Evolutionary conservation across 2,888 invertebrate species (phyloP), one percentile per base, ranked within the genome.

Genomic region (Drosophila macrospina): DNA sequence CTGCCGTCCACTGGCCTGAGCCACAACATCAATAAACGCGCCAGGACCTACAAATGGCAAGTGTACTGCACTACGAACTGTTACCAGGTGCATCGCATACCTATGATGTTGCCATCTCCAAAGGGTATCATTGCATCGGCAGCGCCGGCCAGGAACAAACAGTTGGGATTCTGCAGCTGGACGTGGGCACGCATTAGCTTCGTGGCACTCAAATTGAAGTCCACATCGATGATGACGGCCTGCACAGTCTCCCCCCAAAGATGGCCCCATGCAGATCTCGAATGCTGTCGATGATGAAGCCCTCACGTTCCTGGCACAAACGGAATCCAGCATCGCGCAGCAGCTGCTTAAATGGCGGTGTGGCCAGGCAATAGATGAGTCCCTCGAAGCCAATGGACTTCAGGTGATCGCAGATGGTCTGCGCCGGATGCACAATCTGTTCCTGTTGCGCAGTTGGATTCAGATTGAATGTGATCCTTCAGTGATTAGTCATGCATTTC

Each of bases 171-270:
- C 74, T 91, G 86, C 5, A 94, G 88, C 75, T 92, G 93, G 0
- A 90, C 74, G 39, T 92, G 88, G 1, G 93, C 93, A 44, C 92
- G 91, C 79, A 93, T 92, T 20, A 94, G 59, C 76, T 93, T 93
- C 5, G 91, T 74, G 56, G 92, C 93, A 16, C 91, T 92, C 51
- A 93, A 74, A 74, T 93, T 92, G 0, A 93, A 79, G 64, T 93
- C 93, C 30, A 93, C 91, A 78, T 94, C 94, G 2, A 93, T 80
- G 5, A 94, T 78, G 1, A 94, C 93, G 0, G 93, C 94, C 59
- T 93, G 91, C 0, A 93, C 91, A 1, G 90, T 78, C 13, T 90
- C 82, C 0, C 77, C 16, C 66, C 80, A 26, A 88, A 91, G 7
- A 92, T 83, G 52, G 90, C 89, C 4, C 70, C 76, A 2, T 77